Evolutionary conservation across 2,797 vertebrate genomes (phyloP).

Genomic region (Melanotaenia pygmaea): DNA sequence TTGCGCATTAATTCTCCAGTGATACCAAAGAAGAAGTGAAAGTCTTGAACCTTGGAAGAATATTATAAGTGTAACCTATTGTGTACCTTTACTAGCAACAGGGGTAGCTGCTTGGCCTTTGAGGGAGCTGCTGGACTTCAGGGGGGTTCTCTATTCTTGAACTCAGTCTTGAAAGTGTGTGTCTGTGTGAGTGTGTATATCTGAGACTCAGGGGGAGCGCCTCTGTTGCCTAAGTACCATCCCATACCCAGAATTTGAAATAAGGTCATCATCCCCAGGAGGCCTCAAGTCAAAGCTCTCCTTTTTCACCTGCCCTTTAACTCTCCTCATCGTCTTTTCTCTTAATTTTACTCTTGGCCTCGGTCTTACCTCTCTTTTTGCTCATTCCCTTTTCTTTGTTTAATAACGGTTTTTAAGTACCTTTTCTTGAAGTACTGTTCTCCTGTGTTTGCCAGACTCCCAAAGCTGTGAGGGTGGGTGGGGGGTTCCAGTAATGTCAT

Average conservation of each 20-base stretch:
- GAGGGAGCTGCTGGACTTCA: conserved; percentile 80
- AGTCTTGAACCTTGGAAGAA: conserved; percentile 37
- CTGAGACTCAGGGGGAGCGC: conserved; percentile 46
- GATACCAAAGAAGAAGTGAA: conserved; percentile 1
- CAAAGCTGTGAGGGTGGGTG: neutral
- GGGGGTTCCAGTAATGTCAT: conserved; percentile 55
- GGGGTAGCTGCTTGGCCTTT: conserved; percentile 70
- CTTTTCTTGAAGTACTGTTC: conserved; percentile 45
- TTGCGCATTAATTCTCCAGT: neutral
- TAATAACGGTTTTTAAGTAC: neutral
- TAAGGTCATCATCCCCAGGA: conserved; percentile 88
- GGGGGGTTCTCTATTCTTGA: conserved; percentile 68
- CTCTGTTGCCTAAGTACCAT: conserved; percentile 69
- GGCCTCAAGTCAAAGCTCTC: conserved; percentile 84
- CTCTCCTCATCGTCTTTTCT: conserved; percentile 64
- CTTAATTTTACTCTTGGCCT: conserved; percentile 73
- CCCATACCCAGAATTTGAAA: conserved; percentile 87
- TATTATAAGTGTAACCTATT: conserved; percentile 55
- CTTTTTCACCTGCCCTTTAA: conserved; percentile 84
- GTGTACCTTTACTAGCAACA: conserved; percentile 50
- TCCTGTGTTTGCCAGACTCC: conserved; percentile 7
- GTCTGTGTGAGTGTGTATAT: conserved; percentile 35
- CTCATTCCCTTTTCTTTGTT: conserved; percentile 54
- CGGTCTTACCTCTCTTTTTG: conserved; percentile 33
- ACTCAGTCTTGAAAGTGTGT: conserved; percentile 69